A percentile compares a stretch with the other conserved stretches of the same genome.
These are phyloP conservation scores for Parauchenoglanis ngamensis DNA, from an alignment of 2,797 vertebrate species.

Conservation along the genomic window DNA sequence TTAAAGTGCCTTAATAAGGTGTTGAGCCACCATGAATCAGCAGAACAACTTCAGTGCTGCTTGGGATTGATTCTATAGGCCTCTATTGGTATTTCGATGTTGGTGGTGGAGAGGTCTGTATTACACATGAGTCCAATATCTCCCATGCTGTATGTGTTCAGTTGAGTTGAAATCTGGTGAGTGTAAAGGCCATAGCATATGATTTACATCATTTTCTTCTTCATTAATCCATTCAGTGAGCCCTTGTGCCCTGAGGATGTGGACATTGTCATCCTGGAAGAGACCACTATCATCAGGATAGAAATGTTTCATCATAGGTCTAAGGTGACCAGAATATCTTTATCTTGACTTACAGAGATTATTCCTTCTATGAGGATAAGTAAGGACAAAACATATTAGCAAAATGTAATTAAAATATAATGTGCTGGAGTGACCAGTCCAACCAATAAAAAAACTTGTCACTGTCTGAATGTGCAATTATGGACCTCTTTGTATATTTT, in stretches of 20 bases:
- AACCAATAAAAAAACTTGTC: neutral
- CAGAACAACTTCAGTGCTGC: neutral
- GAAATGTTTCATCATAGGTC: conserved; percentile 1
- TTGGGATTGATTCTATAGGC: neutral
- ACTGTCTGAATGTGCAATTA: neutral
- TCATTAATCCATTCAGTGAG: neutral
- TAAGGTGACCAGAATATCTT: neutral
- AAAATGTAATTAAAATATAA: conserved; percentile 2
- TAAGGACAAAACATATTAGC: neutral
- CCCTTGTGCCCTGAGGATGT: neutral
- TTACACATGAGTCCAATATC: neutral
- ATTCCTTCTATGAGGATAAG: neutral
- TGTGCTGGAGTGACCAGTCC: neutral
- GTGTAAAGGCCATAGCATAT: neutral
- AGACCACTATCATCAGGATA: neutral
- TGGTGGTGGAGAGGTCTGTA: neutral
- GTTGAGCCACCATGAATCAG: neutral
- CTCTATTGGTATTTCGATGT: neutral
- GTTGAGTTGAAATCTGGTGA: neutral
- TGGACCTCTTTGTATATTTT: neutral
- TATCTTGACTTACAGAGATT: neutral
- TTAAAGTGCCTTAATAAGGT: neutral
- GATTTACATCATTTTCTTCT: neutral
- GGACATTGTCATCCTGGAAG: neutral
- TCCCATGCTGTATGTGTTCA: neutral